Evolutionary conservation across 2,113 vertebrate species (phyloP).

Genomic region (Trematomus loennbergii): DNA sequence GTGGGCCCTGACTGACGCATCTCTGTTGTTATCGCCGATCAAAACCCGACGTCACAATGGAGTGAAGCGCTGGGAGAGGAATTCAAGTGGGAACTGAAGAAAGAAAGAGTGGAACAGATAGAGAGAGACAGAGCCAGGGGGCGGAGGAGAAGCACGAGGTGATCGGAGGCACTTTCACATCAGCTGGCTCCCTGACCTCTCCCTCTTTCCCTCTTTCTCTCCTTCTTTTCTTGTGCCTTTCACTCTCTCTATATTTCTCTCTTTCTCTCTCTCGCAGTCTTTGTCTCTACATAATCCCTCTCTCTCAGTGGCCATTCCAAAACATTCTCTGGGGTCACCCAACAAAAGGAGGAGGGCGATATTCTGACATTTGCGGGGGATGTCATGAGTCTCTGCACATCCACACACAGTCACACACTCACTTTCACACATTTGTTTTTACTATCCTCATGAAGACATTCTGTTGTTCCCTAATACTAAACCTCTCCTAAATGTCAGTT

Average conservation of each 20-base stretch:
- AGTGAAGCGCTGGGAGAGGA: conserved; percentile 79
- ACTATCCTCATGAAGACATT: neutral
- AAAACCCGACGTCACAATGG: conserved; percentile 70
- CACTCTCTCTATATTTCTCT: conserved; percentile 59
- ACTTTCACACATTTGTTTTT: conserved; percentile 31
- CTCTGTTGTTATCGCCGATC: conserved; percentile 77
- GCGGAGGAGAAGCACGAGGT: conserved; percentile 77
- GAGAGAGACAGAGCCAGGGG: conserved; percentile 70
- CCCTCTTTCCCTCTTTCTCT: conserved; percentile 31
- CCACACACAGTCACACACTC: neutral
- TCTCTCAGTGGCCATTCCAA: conserved; percentile 75
- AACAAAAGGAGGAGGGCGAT: conserved; percentile 74
- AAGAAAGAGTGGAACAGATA: conserved; percentile 72
- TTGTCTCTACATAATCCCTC: conserved; percentile 70
- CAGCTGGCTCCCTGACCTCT: conserved; percentile 73
- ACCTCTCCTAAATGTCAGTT: neutral
- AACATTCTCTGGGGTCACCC: conserved; percentile 78
- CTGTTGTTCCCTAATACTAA: neutral
- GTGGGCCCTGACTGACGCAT: conserved; percentile 78
- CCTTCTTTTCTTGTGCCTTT: conserved; percentile 53
- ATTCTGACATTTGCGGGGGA: conserved; percentile 71
- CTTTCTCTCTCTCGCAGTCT: conserved; percentile 54
- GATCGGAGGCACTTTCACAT: conserved; percentile 78
- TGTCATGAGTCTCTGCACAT: conserved; percentile 67
- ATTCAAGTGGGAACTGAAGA: conserved; percentile 79